Conservation (phyloP, 2,888 invertebrate species). For the Chymomyza procnemis region DNA sequence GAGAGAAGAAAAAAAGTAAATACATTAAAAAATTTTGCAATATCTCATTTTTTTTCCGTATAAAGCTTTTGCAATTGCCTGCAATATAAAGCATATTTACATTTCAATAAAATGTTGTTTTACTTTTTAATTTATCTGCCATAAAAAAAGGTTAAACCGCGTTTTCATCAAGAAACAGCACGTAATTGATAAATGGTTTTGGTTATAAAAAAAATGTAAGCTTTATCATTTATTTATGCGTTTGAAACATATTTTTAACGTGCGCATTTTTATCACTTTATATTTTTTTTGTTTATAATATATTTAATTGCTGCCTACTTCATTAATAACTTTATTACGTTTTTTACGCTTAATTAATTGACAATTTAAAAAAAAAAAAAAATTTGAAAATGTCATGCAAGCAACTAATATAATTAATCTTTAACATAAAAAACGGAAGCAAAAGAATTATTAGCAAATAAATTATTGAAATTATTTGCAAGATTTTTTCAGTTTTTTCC, state of each 20-base stretch:
- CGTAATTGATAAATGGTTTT: background rate
- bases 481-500: too few relatives aligned
- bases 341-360: conserved; percentile 4
- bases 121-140: background rate
- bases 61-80: conserved; percentile 9
- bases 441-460: background rate
- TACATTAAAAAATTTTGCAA: background rate
- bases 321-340: conserved; percentile 63
- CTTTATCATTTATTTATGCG: conserved; percentile 15
- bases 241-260: background rate
- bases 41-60: too few relatives aligned
- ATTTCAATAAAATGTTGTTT: background rate
- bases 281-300: conserved; percentile 9
- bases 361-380: conserved; percentile 1
- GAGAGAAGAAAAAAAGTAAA: conserved; percentile 22
- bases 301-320: conserved; percentile 28
- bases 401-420: conserved; percentile 42
- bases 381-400: background rate
- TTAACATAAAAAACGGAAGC: conserved; percentile 26
- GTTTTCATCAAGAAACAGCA: background rate
- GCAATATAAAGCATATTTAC: background rate
- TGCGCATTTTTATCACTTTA: conserved; percentile 10
- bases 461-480: background rate
- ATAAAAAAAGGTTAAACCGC: background rate
- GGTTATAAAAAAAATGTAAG: conserved; percentile 20